Conservation (phyloP, 2,888 invertebrate genomes). For the Pristionchus japonicus region DNA sequence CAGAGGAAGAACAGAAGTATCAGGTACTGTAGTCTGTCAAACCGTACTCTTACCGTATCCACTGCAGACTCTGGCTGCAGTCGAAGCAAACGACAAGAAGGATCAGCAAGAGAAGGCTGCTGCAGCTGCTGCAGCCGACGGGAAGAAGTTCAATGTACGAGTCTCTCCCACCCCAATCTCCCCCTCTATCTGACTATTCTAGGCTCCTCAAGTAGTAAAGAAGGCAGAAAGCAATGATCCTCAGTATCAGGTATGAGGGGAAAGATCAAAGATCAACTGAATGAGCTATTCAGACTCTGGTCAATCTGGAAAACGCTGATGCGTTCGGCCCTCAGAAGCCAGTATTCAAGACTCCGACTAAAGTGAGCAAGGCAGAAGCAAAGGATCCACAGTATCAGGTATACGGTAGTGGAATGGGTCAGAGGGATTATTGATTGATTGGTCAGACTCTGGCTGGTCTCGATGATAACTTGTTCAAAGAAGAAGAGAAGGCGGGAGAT, state of each 20-base stretch:
- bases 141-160: neutral
- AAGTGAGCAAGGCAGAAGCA: slow-evolving; percentile 33
- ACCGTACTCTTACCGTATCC: neutral
- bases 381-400: slow-evolving; percentile 28
- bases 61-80: neutral
- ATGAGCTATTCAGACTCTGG: neutral
- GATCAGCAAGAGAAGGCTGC: slow-evolving; percentile 25
- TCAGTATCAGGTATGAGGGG: neutral
- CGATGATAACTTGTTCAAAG: slow-evolving; percentile 26
- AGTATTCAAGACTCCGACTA: slow-evolving; percentile 3
- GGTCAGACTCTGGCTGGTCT: neutral
- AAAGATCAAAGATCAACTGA: neutral
- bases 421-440: neutral
- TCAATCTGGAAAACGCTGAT: slow-evolving; percentile 32
- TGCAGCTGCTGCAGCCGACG: neutral
- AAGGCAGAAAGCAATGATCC: slow-evolving; percentile 32
- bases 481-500: slow-evolving; percentile 22
- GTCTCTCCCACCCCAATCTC: neutral
- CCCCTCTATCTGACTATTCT: neutral
- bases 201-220: slow-evolving; percentile 30
- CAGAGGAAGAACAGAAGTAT: slow-evolving; percentile 28
- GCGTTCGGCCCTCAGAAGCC: slow-evolving; percentile 33
- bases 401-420: neutral
- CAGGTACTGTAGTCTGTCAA: neutral
- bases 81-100: slow-evolving; percentile 23